Evolutionary conservation across 2,113 vertebrate species (phyloP).

Genomic region (Semnornis frantzii): DNA sequence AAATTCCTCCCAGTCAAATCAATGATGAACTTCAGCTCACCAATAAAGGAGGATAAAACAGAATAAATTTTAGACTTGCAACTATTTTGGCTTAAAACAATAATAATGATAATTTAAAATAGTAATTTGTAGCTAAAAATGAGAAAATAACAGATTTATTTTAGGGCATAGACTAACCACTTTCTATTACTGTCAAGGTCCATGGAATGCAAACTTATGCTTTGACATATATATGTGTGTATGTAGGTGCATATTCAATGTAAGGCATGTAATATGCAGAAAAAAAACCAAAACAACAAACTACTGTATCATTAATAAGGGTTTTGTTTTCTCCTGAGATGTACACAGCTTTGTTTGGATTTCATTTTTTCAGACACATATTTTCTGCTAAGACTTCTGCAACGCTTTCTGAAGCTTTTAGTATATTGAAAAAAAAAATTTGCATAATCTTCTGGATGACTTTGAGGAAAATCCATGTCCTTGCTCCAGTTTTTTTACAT

Average conservation of each 20-base stretch:
- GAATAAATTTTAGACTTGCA: background rate
- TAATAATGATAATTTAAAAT: too few relatives aligned
- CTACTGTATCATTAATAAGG: background rate
- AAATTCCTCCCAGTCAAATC: too few relatives aligned
- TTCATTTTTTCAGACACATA: background rate
- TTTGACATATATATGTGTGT: accelerated
- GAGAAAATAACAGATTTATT: background rate
- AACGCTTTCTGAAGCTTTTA: background rate
- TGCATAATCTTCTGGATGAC: background rate
- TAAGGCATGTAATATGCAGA: background rate
- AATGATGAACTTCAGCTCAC: background rate
- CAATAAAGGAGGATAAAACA: background rate
- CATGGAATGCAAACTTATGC: background rate
- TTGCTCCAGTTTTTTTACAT: background rate
- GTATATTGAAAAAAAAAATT: background rate
- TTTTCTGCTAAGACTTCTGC: background rate
- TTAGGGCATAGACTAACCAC: background rate
- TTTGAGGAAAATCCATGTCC: background rate
- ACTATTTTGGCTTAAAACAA: background rate
- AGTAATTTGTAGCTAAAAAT: background rate
- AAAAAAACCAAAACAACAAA: background rate
- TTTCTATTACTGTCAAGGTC: background rate
- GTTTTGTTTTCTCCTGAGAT: background rate
- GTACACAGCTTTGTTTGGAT: background rate
- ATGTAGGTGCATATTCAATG: background rate